Conservation (phyloP, 1,140 invertebrate genomes). For the Meloidogyne chitwoodi region DNA sequence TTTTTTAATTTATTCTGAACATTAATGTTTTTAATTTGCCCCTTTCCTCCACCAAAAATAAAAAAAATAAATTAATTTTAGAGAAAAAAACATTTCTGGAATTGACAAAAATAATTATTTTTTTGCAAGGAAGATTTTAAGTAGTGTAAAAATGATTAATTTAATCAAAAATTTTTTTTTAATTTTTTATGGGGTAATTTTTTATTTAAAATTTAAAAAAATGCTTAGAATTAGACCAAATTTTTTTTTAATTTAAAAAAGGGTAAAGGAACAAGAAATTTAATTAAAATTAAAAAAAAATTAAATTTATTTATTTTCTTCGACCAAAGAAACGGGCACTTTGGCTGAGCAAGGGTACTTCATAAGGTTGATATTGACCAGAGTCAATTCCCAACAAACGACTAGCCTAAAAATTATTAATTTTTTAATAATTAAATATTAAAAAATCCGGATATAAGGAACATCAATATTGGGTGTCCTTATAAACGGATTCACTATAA, state of each 20-base stretch:
- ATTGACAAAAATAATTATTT: neutral
- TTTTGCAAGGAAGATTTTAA: neutral
- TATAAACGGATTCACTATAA: too few species aligned
- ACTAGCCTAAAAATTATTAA: conserved; percentile 4
- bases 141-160: neutral
- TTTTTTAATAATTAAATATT: too few species aligned
- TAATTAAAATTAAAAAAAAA: too few species aligned
- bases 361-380: conserved; percentile 26
- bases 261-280: too few species aligned
- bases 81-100: neutral
- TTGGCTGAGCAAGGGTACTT: conserved; percentile 21
- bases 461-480: too few species aligned
- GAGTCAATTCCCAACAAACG: conserved; percentile 24
- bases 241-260: too few species aligned
- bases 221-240: too few species aligned
- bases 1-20: neutral
- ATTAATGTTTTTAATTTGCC: neutral
- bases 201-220: too few species aligned
- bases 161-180: neutral
- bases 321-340: conserved; percentile 18
- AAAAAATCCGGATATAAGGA: too few species aligned
- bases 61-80: too few species aligned
- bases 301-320: conserved; percentile 11
- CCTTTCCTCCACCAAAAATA: neutral
- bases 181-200: neutral